Evolutionary conservation across 2,888 invertebrate species (phyloP), one percentile per base, ranked within the genome.

Genomic region (Aporophyla nigra): DNA sequence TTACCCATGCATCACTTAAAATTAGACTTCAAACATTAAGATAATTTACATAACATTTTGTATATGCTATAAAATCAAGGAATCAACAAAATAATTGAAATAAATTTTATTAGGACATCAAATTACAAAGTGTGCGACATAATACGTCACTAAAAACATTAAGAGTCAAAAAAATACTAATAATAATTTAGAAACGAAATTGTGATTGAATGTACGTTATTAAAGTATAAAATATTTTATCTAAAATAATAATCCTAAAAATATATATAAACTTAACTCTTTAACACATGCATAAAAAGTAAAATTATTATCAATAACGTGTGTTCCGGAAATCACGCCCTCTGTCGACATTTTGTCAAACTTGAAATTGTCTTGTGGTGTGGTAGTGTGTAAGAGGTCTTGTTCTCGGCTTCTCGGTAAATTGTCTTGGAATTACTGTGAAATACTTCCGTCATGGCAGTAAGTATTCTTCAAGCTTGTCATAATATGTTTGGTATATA

Each of bases 361-460:
- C 88, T 81, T 84, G 89, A 81, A 94, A 91, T 93, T 94, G 94
- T 95, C 95, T 95, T 95, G 95, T 95, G 94, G 94, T 95, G 93
- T 91, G 92, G 93, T 94, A 91, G 53, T 49, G 87, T 88, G 89
- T 80, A 89, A 90, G 89, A 92, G 91, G 91, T 92, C 89, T 90
- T 83, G 87, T 90, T 88, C 87, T 91, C 83, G 91, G 91, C 92
- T 76, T 76, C 72, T 77, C 33, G 43, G 46, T 46, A 90, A 93
- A 93, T 93, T 93, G 92, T 91, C 92, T 91, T 88, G 91, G 94
- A 93, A 94, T 93, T 88, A 84, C 90, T 91, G 91, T 94, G 91
- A 90, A 88, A 89, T 93, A 91, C 91, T 91, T 92, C 90, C 89
- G 90, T 81, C 77, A 90, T 93, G 93, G 92, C 90, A 93, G 96